Evolutionary conservation across 2,113 vertebrate genomes (phyloP), one percentile per base, ranked within the genome.

Genomic region (Chloropsis hardwickii): DNA sequence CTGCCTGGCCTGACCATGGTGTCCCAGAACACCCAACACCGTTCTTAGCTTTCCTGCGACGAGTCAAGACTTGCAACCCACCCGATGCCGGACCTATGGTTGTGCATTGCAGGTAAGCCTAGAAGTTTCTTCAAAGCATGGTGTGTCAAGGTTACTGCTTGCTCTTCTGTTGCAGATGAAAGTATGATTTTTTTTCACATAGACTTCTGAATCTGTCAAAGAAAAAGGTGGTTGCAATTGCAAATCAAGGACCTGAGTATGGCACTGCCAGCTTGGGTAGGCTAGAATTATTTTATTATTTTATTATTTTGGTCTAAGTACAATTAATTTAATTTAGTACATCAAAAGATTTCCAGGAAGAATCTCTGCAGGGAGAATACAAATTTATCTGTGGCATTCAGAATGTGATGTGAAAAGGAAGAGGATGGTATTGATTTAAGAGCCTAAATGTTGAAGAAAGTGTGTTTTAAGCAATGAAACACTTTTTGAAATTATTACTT

Each of bases 1-100:
- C 99, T 50, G 99, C 99, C 60, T 99, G 99, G 99, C 99, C 99
- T n/a, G 99, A 99, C 95, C 99, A 99, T 11, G 99, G 99, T 37
- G 99, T 99, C 60, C 99, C 99, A 9, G 99, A 99, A 71, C 99
- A 99, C 91, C 99, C 99, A 29, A 99, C 99, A 31, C 99, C 99
- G 0, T 99, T 99, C 90, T 97, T 99, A 85, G 99, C 99, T 97
- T 99, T 99, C 97, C 97, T 99, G 77, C 96, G 99, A 87, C 98
- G 99, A 96, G 99, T 99, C 83, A 99, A 99, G 98, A 99, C 99
- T 61, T 99, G 99, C 97, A 99, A 99, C 96, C 99, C 99, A 25
- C 99, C 99, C 33, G 99, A 99, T 58, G 99, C 99, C 3, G 99
- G 99, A 77, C 99, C 99, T 19, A 99, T 99, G 99, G 99, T 99